Evolutionary conservation across 2,797 vertebrate species (phyloP).

Genomic region (Euthynnus affinis): DNA sequence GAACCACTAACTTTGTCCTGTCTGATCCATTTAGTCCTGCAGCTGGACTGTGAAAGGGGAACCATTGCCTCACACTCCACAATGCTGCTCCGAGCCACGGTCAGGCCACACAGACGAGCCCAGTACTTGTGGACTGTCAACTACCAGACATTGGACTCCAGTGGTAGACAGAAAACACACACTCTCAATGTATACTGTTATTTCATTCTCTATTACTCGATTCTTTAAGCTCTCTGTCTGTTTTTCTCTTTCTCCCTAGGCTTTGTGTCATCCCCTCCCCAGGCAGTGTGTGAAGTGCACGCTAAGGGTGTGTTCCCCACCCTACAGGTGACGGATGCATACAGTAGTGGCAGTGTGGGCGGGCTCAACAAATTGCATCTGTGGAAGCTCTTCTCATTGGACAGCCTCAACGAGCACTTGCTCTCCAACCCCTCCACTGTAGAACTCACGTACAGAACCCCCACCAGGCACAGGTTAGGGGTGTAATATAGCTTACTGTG

Average conservation of each 20-base stretch:
- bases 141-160: slow-evolving; percentile 82
- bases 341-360: slow-evolving; percentile 80
- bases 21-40: slow-evolving; percentile 82
- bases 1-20: not conserved
- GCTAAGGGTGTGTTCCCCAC: slow-evolving; percentile 88
- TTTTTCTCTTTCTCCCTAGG: slow-evolving; percentile 68
- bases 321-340: slow-evolving; percentile 85
- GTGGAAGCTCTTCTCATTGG: slow-evolving; percentile 92
- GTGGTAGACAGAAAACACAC: slow-evolving; percentile 78
- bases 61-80: slow-evolving; percentile 86
- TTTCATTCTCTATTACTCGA: not conserved
- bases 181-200: not conserved
- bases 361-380: slow-evolving; percentile 87
- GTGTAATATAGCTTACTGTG: not conserved
- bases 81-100: slow-evolving; percentile 79
- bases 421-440: slow-evolving; percentile 78
- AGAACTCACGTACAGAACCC: slow-evolving; percentile 86
- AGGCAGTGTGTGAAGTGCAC: slow-evolving; percentile 84
- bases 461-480: slow-evolving; percentile 89
- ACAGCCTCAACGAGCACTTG: slow-evolving; percentile 89
- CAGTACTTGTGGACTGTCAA: slow-evolving; percentile 90
- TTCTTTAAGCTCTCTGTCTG: not conserved
- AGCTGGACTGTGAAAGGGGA: slow-evolving; percentile 85
- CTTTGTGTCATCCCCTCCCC: slow-evolving; percentile 45
- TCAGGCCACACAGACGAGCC: slow-evolving; percentile 78